Evolutionary conservation across 2,888 invertebrate species (phyloP), one percentile per base, ranked within the genome.

Genomic region (Octonoba sinensis): DNA sequence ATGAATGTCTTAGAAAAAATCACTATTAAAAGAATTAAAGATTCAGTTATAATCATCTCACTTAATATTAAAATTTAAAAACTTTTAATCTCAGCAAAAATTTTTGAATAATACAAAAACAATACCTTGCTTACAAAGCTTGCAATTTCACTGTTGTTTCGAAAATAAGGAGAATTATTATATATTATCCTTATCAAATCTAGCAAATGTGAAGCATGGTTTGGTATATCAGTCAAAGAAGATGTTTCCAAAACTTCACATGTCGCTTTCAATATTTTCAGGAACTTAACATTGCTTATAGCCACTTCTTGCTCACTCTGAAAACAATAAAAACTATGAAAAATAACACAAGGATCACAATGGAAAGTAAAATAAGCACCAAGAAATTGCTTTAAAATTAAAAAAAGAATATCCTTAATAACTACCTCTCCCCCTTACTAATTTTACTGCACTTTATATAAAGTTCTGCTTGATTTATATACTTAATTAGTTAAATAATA

Each of bases 181-280:
- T 75, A 82, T 47, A 82, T 82, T 46, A 82, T 70, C 59, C 70
- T 47, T 6, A 70, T 54, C 12, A 64, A 70, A 70, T 82, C 65
- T 18, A 82, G 18, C n/a, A 82, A 18, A 20, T 47, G 15, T 27
- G 44, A 15, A 24, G 75, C 62, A 60, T 65, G 69, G 3, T 44
- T 51, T n/a, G 74, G 70, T 22, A 82, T 71, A 24, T 74, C 74
- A 65, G 22, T n/a, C 24, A 82, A 44, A 16, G 51, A 27, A 24
- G 75, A 11, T 22, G 13, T 27, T 70, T 75, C 36, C 18, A 82
- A 46, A 11, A 57, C 22, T 62, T 47, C 24, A 54, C 81, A 82
- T 36, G 74, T 56, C 12, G 56, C 24, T 44, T 65, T 74, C 20
- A 82, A 18, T 46, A 82, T 46, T 15, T 64, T 51, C 20, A 82